These are phyloP conservation scores for Micropoecilia bifurca DNA, from an alignment of 2,797 vertebrate species.

Conservation along the genomic window DNA sequence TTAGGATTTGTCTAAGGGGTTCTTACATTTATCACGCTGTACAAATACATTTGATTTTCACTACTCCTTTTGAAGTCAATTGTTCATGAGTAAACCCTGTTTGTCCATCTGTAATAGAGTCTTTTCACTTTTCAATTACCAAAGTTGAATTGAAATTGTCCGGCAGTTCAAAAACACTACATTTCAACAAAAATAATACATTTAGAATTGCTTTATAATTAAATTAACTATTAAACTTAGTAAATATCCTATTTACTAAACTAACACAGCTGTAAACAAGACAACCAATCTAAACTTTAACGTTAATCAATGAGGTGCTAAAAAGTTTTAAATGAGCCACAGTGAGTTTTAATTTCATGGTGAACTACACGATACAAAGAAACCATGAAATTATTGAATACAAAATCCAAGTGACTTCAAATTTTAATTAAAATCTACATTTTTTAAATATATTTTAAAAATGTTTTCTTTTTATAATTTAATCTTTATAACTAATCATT, in stretches of 20 bases:
- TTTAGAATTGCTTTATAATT: neutral
- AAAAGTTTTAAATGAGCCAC: neutral
- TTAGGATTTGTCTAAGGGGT: neutral
- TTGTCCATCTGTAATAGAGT: neutral
- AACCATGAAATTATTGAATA: neutral
- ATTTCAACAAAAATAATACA: neutral
- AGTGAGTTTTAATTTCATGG: neutral
- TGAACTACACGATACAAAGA: neutral
- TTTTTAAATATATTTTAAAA: neutral
- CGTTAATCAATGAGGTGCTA: neutral
- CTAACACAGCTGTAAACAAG: neutral
- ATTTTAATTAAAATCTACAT: neutral
- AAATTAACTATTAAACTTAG: neutral
- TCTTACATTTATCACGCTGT: neutral
- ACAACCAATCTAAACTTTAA: neutral
- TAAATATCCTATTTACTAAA: neutral
- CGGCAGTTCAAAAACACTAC: neutral
- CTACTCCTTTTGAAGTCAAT: neutral
- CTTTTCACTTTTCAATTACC: neutral
- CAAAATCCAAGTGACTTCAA: neutral
- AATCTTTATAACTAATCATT: neutral
- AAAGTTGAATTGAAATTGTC: neutral
- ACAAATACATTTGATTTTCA: neutral
- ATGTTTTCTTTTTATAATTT: neutral
- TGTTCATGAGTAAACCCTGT: neutral